Conservation (phyloP, 92 coral and sea anemone genomes). For the Pocillopora meandrina region DNA sequence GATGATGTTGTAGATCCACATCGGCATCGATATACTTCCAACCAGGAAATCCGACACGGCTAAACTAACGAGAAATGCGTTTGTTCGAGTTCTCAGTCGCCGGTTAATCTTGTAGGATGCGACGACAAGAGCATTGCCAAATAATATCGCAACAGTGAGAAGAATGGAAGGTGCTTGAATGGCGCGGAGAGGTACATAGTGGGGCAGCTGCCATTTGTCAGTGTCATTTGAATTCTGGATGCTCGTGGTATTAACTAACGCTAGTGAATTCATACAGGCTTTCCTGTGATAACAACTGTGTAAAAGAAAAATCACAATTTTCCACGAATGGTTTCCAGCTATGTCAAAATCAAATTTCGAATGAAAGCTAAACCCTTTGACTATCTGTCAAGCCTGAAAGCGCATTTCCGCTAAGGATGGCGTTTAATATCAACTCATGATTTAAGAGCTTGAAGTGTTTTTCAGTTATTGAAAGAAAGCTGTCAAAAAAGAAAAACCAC, state of each 20-base stretch:
- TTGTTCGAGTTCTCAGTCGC: constrained; percentile 70
- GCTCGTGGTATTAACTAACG: background rate
- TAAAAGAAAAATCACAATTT: too few species aligned
- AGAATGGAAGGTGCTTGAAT: constrained; percentile 52
- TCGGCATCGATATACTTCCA: constrained; percentile 74
- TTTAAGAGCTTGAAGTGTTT: too few species aligned
- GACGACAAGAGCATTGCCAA: constrained; percentile 73
- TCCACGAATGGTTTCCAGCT: too few species aligned
- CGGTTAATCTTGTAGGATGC: constrained; percentile 63
- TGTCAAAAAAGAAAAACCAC: background rate
- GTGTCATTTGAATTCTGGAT: constrained; percentile 5
- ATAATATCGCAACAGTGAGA: constrained; percentile 48
- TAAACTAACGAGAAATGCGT: constrained; percentile 69
- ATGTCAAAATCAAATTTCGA: too few species aligned
- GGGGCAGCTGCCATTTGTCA: background rate
- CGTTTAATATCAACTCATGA: too few species aligned
- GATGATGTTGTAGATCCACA: constrained; percentile 59
- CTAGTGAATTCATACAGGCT: background rate
- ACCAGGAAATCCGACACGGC: constrained; percentile 83
- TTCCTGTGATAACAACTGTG: background rate
- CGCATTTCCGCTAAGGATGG: background rate
- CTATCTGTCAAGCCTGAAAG: too few species aligned
- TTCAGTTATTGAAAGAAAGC: background rate
- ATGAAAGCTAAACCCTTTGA: too few species aligned
- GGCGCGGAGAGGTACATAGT: constrained; percentile 2